Evolutionary conservation across 2,797 vertebrate species (phyloP), one percentile per base, ranked within the genome.

Genomic region (Tangara arthus): DNA sequence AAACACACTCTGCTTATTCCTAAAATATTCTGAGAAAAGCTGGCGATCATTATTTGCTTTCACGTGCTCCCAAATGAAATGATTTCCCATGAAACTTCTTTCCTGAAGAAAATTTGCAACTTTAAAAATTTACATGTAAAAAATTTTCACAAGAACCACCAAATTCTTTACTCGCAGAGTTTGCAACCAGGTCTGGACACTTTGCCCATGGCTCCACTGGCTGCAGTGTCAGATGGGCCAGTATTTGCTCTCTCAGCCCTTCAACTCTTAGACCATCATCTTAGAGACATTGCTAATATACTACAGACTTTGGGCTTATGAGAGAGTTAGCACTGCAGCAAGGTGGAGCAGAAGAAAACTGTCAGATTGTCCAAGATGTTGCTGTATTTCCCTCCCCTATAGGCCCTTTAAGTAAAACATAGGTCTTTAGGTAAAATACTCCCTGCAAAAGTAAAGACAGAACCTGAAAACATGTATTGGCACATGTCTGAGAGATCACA

Each of bases 1-100:
- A 52, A 92, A 78, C 35, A 63, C 49, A 75, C 32, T 72, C 64
- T 20, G 15, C 56, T 79, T 84, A 81, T 56, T 94, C 37, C 68
- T 53, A 63, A 80, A 64, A 56, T 57, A 93, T 68, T 70, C 61
- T 63, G 63, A 55, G 55, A 78, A 34, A 35, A 47, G 30, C 23
- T 10, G 30, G 32, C 14, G 46, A 89, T 50, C 9, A 7, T 66
- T 65, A 57, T 28, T 82, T 60, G 50, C 32, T 94, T 92, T 64
- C 63, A 50, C 0, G 2, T 12, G 17, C n/a, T 87, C 47, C 49
- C 8, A 15, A 86, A 94, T 32, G 23, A 90, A 78, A 75, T 19
- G 0, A 49, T 61, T 86, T 82, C 59, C 52, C 0, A 2, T 21
- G 12, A 85, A 93, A 91, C 66, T 21, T 30, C 39, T 76, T 65